Base-by-base conservation (phyloP, 2,113 vertebrate genomes). In the Cyphomyrus plagiostoma region DNA sequence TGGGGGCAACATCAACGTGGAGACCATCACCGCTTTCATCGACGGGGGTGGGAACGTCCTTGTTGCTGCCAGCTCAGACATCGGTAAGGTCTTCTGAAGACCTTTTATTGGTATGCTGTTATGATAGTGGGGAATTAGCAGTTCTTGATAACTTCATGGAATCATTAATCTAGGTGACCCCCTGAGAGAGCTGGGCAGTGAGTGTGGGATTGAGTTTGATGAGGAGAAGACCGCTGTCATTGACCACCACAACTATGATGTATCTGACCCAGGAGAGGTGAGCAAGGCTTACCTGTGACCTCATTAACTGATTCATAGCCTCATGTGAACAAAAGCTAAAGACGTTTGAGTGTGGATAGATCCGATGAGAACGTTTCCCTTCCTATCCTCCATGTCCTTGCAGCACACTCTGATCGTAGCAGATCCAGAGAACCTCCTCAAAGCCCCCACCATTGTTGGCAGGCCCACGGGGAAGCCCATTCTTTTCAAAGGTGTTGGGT, bases 201-300 rank as follows among this genome's bases (percentile, higher is more conserved):
- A 99, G 92, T 99, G 98, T 11, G 98, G 98, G 1, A 97, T 99
- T 0, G 98, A 99, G 94, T 99, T 99, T 49, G 98, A 99, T n/a
- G 98, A 99, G 92, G 98, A 99, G 84, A 97, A 97, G 92, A 99
- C 98, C 0, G 96, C 97, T 0, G 98, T 99, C 82, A 99, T 99
- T 21, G 98, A 99, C 93, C 98, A 99, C 90, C 98, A 99, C 94
- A 98, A 97, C 95, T 99, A 97, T 0, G 98, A 99, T 3, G 82
- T 97, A 85, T 99, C 98, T 0, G 98, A 99, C 91, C 96, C 96
- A 0, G 98, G 98, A 52, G 98, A 99, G 97, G 98, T 99, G 92
- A 93, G 92, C 8, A 10, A 39, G 88, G 62, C 9, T 15, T 30
- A 8, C 0, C 39, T 15, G 23, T 42, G 82, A 19, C 42, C 13